Base-by-base conservation (phyloP, 2,113 vertebrate species). In the Austrofundulus limnaeus region DNA sequence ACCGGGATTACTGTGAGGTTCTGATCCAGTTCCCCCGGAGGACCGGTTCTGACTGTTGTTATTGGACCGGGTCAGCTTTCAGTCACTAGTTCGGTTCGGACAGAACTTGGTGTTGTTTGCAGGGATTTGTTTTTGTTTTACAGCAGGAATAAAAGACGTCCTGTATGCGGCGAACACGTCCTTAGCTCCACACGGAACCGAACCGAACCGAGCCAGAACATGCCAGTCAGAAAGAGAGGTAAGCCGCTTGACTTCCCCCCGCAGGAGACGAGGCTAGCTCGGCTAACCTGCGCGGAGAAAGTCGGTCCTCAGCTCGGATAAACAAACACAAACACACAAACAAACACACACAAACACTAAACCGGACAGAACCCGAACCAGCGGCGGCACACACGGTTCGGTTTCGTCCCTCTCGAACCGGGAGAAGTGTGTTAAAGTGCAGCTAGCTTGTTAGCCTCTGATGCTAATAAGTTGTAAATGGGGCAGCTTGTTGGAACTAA, bases 181-280 rank as follows among this genome's bases (percentile, higher is more conserved):
- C 28, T 20, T 64, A 82, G 72, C 61, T 46, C 72, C 63, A n/a
- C n/a, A n/a, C n/a, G n/a, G 20, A 7, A 34, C 62, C 60, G 57
- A 66, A 60, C 66, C 72, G 52, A 21, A 34, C 61, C 74, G 51
- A 77, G 77, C 63, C 80, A 39, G 37, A 78, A 85, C 92, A 97
- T 97, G 95, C 95, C 95, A 37, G 94, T 97, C 65, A 87, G 95
- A 74, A 96, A 94, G 86, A 95, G 94, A 94, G 95, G 95, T 96
- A 91, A 94, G 92, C 82, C 48, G 60, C 78, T 79, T 70, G 67
- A 57, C 69, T 72, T 59, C 21, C 38, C 56, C 25, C n/a, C 11
- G n/a, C 39, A 2, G 16, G 51, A 21, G 39, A 48, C 37, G 47
- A 13, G 54, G 82, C 84, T 88, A 89, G 68, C 82, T 1, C 13